phyloP scores from a whole-genome alignment of 2,888 invertebrate genomes.

The Busseola fusca region DNA sequence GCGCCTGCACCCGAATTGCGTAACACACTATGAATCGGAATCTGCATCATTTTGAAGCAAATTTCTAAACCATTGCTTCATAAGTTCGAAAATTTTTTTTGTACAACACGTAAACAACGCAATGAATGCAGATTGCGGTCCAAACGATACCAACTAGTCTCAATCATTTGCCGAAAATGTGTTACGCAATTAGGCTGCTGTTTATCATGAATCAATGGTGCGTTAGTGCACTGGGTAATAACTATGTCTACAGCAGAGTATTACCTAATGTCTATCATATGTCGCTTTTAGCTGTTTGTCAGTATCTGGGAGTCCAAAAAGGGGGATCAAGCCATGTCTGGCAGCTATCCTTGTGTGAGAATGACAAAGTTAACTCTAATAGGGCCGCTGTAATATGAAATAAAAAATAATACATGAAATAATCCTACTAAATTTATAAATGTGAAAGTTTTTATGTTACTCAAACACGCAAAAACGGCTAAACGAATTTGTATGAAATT shows the following conservation, averaged over 20 bases:
- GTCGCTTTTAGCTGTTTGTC: neutral
- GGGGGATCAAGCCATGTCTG: neutral
- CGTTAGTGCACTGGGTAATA: conserved; percentile 6
- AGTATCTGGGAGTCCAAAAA: neutral
- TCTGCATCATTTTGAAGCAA: too few species aligned
- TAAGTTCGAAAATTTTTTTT: too few species aligned
- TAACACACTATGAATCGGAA: too few species aligned
- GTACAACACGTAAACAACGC: too few species aligned
- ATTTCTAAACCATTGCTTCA: too few species aligned
- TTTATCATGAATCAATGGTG: conserved; percentile 24
- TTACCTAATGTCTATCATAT: neutral
- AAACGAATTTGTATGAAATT: neutral
- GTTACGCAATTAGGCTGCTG: too few species aligned
- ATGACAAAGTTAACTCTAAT: neutral
- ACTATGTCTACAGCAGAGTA: neutral
- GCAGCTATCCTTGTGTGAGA: neutral
- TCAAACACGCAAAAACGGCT: neutral
- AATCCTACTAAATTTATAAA: neutral
- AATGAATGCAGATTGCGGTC: too few species aligned
- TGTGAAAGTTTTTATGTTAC: neutral
- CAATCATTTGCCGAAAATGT: too few species aligned
- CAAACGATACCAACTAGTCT: too few species aligned
- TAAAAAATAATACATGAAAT: neutral
- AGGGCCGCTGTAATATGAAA: neutral
- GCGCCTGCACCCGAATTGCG: too few species aligned